Evolutionary conservation across 2,888 invertebrate species (phyloP).

Genomic region (Sminthurides aquaticus): DNA sequence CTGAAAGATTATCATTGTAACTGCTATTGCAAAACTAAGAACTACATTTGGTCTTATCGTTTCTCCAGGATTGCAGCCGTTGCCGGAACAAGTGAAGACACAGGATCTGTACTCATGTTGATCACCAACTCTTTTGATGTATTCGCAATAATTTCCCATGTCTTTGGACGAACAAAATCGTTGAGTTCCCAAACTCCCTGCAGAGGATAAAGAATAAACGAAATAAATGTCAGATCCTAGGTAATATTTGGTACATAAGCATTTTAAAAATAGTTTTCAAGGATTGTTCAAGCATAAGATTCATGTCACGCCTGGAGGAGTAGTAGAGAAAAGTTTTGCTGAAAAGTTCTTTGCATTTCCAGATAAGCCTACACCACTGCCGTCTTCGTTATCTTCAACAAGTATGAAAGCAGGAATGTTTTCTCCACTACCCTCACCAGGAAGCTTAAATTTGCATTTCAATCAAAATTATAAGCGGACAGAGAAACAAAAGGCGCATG

Average conservation of each 20-base stretch:
- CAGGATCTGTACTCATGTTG: constrained; percentile 75
- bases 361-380: too few species aligned
- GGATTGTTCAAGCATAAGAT: constrained; percentile 9
- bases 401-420: too few species aligned
- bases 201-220: constrained; percentile 38
- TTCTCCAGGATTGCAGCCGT: constrained; percentile 69
- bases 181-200: constrained; percentile 81
- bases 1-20: not conserved
- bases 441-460: not conserved
- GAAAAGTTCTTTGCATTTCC: too few species aligned
- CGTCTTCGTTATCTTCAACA: too few species aligned
- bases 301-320: too few species aligned
- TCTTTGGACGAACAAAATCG: constrained; percentile 79
- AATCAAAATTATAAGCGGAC: not conserved
- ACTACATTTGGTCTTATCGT: not conserved
- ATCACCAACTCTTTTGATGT: constrained; percentile 78
- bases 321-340: too few species aligned
- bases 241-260: too few species aligned
- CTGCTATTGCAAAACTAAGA: not conserved
- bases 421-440: not conserved
- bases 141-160: constrained; percentile 82
- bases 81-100: constrained; percentile 68
- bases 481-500: constrained; percentile 13
- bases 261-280: constrained; percentile 7
- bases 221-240: not conserved